These are phyloP conservation scores for Silurus lanzhouensis DNA, from an alignment of 2,797 vertebrate genomes.

Conservation along the genomic window DNA sequence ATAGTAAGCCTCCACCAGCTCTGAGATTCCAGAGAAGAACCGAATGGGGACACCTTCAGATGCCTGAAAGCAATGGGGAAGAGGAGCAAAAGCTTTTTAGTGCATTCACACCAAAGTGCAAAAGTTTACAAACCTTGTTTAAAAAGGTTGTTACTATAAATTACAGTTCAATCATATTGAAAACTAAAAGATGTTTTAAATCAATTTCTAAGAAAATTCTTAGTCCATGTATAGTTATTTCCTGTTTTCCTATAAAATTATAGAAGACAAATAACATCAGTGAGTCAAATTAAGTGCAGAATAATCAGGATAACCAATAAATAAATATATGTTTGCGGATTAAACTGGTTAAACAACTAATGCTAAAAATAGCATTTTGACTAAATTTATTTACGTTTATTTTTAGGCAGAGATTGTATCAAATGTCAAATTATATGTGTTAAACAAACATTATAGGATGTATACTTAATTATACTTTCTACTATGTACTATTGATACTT, in stretches of 20 bases:
- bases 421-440: background rate
- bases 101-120: background rate
- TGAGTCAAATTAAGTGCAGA: background rate
- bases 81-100: background rate
- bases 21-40: constrained; percentile 84
- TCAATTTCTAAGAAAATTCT: background rate
- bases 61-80: constrained; percentile 74
- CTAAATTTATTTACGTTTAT: background rate
- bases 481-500: background rate
- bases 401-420: background rate
- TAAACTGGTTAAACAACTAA: background rate
- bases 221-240: background rate
- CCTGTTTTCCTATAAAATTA: background rate
- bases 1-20: constrained; percentile 93
- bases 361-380: too few relatives aligned
- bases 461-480: background rate
- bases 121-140: background rate
- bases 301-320: background rate
- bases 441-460: background rate
- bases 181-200: background rate
- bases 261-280: background rate
- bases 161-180: background rate
- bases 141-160: background rate
- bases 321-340: background rate
- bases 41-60: constrained; percentile 92